Base-by-base conservation (phyloP, 1,140 invertebrate species). In the Ips typographus region DNA sequence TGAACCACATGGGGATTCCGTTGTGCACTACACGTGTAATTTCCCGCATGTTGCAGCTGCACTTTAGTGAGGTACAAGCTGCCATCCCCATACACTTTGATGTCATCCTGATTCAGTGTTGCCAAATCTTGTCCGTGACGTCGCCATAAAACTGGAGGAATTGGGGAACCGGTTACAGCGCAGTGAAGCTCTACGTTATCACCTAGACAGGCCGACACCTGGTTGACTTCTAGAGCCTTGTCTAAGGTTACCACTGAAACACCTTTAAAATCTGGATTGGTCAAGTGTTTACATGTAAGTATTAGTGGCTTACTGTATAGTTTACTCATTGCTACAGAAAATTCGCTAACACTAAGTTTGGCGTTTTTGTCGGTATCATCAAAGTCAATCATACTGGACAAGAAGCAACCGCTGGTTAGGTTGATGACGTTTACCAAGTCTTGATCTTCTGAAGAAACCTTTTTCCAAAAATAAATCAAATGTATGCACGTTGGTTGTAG, bases 121-220 rank as follows among this genome's bases (percentile, higher is more conserved):
- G 87, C 84, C 22, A 92, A 79, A 77, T 91, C 89, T 38, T 88
- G 83, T 1, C 85, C 85, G 78, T 91, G 87, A 70, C 91, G 83
- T 71, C 86, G 82, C 91, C 91, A 93, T 3, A 92, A 84, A 49
- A 92, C 86, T 22, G 89, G 88, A 1, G 89, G 88, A 2, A 88
- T 84, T 38, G 89, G 89, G 8, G 85, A 87, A 51, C 89, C 89
- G 6, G 86, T 88, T 6, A 90, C 88, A 76, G 91, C 90, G 80
- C 91, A 93, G 75, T 91, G 91, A 66, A 93, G 87, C 77, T 93
- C 90, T 41, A 93, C 87, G 75, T 91, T 92, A 79, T 92, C 91
- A 22, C 89, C 90, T 8, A 91, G 88, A 65, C 88, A 77, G 47
- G 89, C 87, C 68, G 85, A 84, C 68, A 91, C 80, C 75, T 88